These are phyloP conservation scores for human (Homo sapiens) DNA, from an alignment of 2,113 vertebrate genomes.

Conservation along the genomic window DNA sequence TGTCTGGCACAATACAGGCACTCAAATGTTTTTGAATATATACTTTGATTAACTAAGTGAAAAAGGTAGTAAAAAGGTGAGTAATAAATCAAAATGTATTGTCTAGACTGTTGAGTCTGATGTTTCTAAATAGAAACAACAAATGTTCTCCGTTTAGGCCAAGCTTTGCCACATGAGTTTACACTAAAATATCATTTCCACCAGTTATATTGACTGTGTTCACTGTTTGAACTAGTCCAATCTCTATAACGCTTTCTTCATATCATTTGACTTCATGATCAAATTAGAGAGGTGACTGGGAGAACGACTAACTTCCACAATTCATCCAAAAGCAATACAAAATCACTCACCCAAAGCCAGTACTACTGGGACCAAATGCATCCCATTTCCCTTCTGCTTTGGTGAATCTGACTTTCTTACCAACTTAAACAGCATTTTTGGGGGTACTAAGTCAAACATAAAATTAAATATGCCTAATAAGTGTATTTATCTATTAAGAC, in stretches of 20 bases:
- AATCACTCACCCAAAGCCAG: constrained; percentile 67
- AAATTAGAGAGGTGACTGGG: constrained; percentile 62
- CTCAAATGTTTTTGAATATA: not conserved
- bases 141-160: not conserved
- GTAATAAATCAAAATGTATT: not conserved
- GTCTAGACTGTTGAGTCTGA: not conserved
- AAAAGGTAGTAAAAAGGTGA: not conserved
- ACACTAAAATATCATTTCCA: not conserved
- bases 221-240: constrained; percentile 49
- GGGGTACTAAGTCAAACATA: constrained; percentile 12
- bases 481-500: constrained; percentile 42
- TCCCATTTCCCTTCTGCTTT: constrained; percentile 54
- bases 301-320: constrained; percentile 74
- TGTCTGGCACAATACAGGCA: not conserved
- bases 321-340: constrained; percentile 60
- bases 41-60: not conserved
- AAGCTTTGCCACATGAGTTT: constrained; percentile 45
- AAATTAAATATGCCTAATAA: constrained; percentile 41
- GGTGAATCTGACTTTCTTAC: not conserved
- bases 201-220: constrained; percentile 21
- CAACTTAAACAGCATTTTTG: constrained; percentile 50
- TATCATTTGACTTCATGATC: not conserved
- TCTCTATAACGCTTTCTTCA: constrained; percentile 26
- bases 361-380: constrained; percentile 26
- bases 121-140: not conserved